These are phyloP conservation scores for Limnodromus scolopaceus DNA, from an alignment of 2,797 vertebrate species.

Conservation along the genomic window DNA sequence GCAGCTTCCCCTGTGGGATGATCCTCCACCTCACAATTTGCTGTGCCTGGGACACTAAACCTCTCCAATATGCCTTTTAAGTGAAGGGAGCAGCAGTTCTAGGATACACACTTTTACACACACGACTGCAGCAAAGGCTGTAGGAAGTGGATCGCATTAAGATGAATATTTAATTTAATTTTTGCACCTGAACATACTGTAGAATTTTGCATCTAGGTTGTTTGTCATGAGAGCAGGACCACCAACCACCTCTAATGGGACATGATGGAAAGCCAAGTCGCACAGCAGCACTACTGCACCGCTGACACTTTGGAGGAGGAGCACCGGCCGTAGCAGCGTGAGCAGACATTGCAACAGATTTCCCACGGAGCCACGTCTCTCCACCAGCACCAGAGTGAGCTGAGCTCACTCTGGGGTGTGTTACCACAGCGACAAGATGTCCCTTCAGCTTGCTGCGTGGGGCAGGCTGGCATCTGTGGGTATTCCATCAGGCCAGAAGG, in stretches of 20 bases:
- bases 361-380: background rate
- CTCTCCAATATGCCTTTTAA: background rate
- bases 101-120: background rate
- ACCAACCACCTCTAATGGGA: background rate
- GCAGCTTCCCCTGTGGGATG: background rate
- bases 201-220: background rate
- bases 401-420: background rate
- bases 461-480: background rate
- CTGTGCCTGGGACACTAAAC: background rate
- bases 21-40: background rate
- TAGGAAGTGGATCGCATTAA: background rate
- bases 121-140: background rate
- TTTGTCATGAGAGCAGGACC: background rate
- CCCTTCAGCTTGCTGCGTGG: background rate
- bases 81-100: background rate
- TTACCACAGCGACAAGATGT: background rate
- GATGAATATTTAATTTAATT: background rate
- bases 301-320: background rate
- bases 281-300: background rate
- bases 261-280: background rate
- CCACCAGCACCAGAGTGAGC: background rate
- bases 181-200: background rate
- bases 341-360: background rate
- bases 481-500: background rate
- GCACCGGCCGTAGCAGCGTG: background rate